These are phyloP conservation scores for Bellardia bayeri DNA, from an alignment of 2,888 invertebrate genomes.

Conservation along the genomic window DNA sequence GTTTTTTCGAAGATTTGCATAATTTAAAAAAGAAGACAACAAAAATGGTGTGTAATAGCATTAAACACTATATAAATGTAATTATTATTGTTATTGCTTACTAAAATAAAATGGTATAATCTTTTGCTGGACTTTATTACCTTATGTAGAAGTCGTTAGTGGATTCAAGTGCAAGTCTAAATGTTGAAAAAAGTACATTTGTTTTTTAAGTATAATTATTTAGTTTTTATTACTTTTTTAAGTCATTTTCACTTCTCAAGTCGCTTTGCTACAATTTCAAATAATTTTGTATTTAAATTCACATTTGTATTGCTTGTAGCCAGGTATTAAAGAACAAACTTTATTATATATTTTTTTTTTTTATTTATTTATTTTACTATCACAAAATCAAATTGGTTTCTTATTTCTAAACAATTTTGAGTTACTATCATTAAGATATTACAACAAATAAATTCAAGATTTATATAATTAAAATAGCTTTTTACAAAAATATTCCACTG, in stretches of 20 bases:
- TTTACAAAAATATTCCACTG: too few relatives aligned
- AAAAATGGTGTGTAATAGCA: constrained; percentile 79
- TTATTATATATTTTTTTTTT: too few relatives aligned
- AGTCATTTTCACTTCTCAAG: not conserved
- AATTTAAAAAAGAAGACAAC: constrained; percentile 58
- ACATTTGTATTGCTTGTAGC: too few relatives aligned
- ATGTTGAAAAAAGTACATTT: not conserved
- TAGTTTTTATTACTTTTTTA: constrained; percentile 5
- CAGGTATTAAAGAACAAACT: too few relatives aligned
- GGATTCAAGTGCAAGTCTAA: not conserved
- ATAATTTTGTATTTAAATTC: too few relatives aligned
- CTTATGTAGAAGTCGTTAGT: not conserved
- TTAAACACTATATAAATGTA: constrained; percentile 83
- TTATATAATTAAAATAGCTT: too few relatives aligned
- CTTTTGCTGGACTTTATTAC: not conserved
- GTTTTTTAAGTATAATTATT: not conserved
- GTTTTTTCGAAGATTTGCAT: constrained; percentile 70
- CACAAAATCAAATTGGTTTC: too few relatives aligned
- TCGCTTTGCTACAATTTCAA: not conserved
- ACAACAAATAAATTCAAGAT: too few relatives aligned
- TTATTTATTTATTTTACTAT: too few relatives aligned
- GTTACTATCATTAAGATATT: too few relatives aligned
- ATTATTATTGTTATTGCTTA: constrained; percentile 73
- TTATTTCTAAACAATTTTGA: too few relatives aligned
- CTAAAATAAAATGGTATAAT: constrained; percentile 2